phyloP scores from a whole-genome alignment of 1,140 invertebrate species.

The Drosophila willistoni region DNA sequence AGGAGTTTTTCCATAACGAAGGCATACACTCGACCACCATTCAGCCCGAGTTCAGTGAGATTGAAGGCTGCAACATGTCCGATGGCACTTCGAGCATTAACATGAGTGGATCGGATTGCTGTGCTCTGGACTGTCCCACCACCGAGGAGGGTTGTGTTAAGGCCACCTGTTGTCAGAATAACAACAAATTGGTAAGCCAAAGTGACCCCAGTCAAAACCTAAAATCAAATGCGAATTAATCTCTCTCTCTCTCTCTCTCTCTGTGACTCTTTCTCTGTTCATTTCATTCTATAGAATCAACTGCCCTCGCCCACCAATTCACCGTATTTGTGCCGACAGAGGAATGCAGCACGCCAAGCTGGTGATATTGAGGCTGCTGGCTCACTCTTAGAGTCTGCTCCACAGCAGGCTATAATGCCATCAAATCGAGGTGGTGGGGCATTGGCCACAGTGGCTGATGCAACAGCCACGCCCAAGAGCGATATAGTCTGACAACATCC shows the following conservation, averaged over 20 bases:
- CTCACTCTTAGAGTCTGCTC: slow-evolving; percentile 67
- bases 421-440: slow-evolving; percentile 16
- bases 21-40: slow-evolving; percentile 93
- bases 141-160: slow-evolving; percentile 92
- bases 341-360: slow-evolving; percentile 85
- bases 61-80: slow-evolving; percentile 83
- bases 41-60: slow-evolving; percentile 95
- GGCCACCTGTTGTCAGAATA: slow-evolving; percentile 90
- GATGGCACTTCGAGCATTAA: slow-evolving; percentile 82
- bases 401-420: slow-evolving; percentile 7
- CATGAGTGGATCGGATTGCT: slow-evolving; percentile 85
- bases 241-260: no score
- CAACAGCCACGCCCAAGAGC: slow-evolving; percentile 58
- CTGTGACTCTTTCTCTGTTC: background rate
- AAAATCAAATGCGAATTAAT: no score
- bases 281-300: slow-evolving; percentile 84
- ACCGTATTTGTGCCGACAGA: slow-evolving; percentile 90
- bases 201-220: no score
- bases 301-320: slow-evolving; percentile 90
- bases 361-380: slow-evolving; percentile 77
- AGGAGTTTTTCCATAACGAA: slow-evolving; percentile 97
- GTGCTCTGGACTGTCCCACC: slow-evolving; percentile 93
- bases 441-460: slow-evolving; percentile 30
- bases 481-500: slow-evolving; percentile 78
- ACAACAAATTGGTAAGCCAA: slow-evolving; percentile 74